Base-by-base conservation (phyloP, 2,797 vertebrate species). In the Jordanella pulchra region DNA sequence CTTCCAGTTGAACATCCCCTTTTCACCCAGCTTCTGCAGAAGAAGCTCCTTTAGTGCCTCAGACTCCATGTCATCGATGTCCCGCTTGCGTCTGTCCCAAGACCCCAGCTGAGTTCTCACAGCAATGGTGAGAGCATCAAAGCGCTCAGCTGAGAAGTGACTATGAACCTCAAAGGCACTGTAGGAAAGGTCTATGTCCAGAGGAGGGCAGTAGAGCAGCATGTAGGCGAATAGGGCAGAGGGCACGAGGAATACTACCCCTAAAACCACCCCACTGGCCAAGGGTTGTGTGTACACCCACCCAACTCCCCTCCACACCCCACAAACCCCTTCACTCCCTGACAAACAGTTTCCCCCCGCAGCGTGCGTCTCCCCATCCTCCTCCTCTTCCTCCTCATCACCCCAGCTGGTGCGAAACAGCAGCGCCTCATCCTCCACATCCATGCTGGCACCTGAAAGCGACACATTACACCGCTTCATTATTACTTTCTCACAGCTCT, bases 121-220 rank as follows among this genome's bases (percentile, higher is more conserved):
- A 2, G 97, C 97, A 39, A 97, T 89, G 73, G 97, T 87, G 0
- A 99, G 96, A 0, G 98, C 96, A 0, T 99, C 97, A 0, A 99
- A 99, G 47, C 96, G 96, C 91, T 97, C 96, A 0, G 97, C 97
- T 2, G 98, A 98, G 86, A 97, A 95, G 25, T 99, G 97, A 90
- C 98, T 97, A 82, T 97, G 97, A 73, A 99, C 97, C 93, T 99
- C 97, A 0, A 99, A 99, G 73, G 98, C 98, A 0, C 97, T 98
- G 94, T 99, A 99, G 73, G 97, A 99, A 81, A 99, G 97, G 91
- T 99, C 98, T 2, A 99, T 99, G 83, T 99, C 98, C 93, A 99
- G 93, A 0, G 96, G 94, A 0, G 97, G 97, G 90, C 96, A 98
- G 91, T 94, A 95, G 72, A 98, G 92, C 84, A 98, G 97, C 98